Percentiles rank a stretch among this genome's conserved stretches.
Conservation (phyloP, 2,797 vertebrate species). For the Parauchenoglanis punctatus region DNA sequence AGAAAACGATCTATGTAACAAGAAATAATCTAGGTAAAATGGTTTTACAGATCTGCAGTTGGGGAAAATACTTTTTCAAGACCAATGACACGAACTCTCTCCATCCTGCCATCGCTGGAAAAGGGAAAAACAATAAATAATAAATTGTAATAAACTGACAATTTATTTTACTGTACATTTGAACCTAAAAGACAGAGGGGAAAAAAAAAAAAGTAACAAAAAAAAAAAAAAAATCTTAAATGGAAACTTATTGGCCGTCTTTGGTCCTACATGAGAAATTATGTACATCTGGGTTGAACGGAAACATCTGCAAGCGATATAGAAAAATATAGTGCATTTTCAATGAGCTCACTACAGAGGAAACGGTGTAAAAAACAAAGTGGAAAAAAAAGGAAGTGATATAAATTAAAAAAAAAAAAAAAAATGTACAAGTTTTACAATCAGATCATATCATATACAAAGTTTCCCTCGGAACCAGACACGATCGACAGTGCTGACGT, state of each 20-base stretch:
- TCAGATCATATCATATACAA: slow-evolving; percentile 98
- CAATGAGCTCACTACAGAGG: slow-evolving; percentile 96
- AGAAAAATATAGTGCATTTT: slow-evolving; percentile 99
- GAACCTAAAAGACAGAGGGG: slow-evolving; percentile 75
- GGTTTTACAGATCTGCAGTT: slow-evolving; percentile 85
- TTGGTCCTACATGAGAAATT: slow-evolving; percentile 99
- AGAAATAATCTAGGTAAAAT: slow-evolving; percentile 88
- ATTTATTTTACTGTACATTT: slow-evolving; percentile 91
- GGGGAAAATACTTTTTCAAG: slow-evolving; percentile 76
- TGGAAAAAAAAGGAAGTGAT: slow-evolving; percentile 85
- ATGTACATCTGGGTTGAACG: slow-evolving; percentile 90
- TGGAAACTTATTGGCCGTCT: slow-evolving; percentile 89
- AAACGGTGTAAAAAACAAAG: slow-evolving; percentile 85
- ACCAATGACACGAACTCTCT: slow-evolving; percentile 81
- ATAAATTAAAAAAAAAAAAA: slow-evolving; percentile 96
- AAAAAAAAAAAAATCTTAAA: slow-evolving; percentile 68
- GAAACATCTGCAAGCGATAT: slow-evolving; percentile 92
- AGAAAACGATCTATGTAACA: slow-evolving; percentile 85
- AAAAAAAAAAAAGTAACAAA: slow-evolving; percentile 60
- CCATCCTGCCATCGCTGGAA: slow-evolving; percentile 84
- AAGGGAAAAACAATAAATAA: slow-evolving; percentile 93
- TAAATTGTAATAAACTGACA: slow-evolving; percentile 88
- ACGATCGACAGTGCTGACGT: slow-evolving; percentile 88
- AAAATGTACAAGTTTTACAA: slow-evolving; percentile 99
- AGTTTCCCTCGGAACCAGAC: slow-evolving; percentile 82